Evolutionary conservation across 2,888 invertebrate species (phyloP).

Genomic region (Saturnia pavonia): DNA sequence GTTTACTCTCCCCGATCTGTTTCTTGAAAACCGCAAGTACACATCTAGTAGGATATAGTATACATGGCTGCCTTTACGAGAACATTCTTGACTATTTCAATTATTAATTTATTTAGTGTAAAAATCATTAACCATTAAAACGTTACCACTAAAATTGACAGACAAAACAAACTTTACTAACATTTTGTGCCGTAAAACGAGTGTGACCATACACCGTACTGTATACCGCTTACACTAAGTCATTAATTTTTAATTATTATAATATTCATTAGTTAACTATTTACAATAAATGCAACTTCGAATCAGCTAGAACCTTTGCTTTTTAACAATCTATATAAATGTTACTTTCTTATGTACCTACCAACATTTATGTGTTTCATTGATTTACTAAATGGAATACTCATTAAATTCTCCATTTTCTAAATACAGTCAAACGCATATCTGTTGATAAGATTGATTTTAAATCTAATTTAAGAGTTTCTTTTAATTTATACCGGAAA

Average conservation of each 20-base stretch:
- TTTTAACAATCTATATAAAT: constrained; percentile 80
- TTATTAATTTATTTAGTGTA: constrained; percentile 49
- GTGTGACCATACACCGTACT: constrained; percentile 75
- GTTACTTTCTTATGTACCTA: constrained; percentile 14
- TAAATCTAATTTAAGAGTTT: constrained; percentile 75
- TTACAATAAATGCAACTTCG: constrained; percentile 80
- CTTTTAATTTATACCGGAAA: constrained; percentile 54
- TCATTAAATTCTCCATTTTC: not conserved
- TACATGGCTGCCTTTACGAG: constrained; percentile 31
- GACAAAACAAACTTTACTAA: constrained; percentile 75
- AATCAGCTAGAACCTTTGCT: constrained; percentile 80
- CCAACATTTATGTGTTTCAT: not conserved
- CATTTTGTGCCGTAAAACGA: constrained; percentile 81
- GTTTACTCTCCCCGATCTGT: not conserved
- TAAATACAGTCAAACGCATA: not conserved
- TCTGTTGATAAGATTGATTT: constrained; percentile 30
- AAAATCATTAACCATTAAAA: constrained; percentile 65
- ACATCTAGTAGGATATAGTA: too few relatives aligned
- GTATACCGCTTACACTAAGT: constrained; percentile 66
- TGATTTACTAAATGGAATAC: not conserved
- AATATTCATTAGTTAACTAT: constrained; percentile 66
- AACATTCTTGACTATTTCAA: constrained; percentile 33
- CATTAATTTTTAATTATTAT: constrained; percentile 39
- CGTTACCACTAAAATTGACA: constrained; percentile 78
- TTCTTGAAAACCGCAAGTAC: not conserved